Base-by-base conservation (phyloP, 2,888 invertebrate genomes). In the Synanthedon tipuliformis region DNA sequence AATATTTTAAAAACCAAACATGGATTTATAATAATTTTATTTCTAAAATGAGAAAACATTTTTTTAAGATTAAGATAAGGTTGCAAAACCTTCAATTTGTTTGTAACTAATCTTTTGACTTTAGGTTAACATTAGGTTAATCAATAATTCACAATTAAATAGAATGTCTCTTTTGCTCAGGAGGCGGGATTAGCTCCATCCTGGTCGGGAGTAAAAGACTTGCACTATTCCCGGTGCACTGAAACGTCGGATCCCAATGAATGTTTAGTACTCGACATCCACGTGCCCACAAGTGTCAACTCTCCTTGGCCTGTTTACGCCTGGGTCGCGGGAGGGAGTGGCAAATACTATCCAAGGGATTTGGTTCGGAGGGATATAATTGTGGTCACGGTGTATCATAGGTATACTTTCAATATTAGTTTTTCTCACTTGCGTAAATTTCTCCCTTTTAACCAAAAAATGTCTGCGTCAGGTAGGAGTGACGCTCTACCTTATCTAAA, bases 181-280 rank as follows among this genome's bases (percentile, higher is more conserved):
- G 61, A 60, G 56, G 81, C 78, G 1, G 76, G 80, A 1, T 54
- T 78, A 12, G 83, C 86, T 1, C 85, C 85, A 0, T 58, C 65
- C 1, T 86, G 86, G 86, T 50, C 62, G 1, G 75, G 70, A 3
- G 59, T 75, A 0, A 64, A 81, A 34, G 76, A 81, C 49, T 61
- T 78, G 0, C 65, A 57, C 13, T 67, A 66, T 13, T 54, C 67
- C 1, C 65, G 65, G 7, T 83, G 84, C 57, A 64, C 74, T 0
- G 3, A 62, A 5, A 59, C 64, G 7, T 77, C 78, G 0, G 52
- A 60, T 69, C 84, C 50, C 40, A 90, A 91, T 57, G 91, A 92
- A 58, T 93, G 93, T 61, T 78, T 93, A 1, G 89, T 89, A 58
- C 71, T 93, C 52, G 92, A 92, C 60, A 90, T 92, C 3, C 90